Base-by-base conservation (phyloP, 2,113 vertebrate genomes). In the Isurus oxyrinchus region DNA sequence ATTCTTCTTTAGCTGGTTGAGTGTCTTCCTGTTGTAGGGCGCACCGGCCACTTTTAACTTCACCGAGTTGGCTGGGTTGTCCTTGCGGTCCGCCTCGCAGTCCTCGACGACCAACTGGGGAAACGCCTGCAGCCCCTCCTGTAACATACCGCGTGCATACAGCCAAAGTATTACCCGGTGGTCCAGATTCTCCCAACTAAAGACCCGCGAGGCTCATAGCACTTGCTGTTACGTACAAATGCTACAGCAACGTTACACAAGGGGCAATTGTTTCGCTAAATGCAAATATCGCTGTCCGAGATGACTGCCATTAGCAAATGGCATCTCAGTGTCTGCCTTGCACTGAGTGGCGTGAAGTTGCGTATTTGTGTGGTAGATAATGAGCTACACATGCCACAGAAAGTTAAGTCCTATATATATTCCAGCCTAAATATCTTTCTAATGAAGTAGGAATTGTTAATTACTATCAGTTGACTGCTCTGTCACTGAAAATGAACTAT, bases 11-110 rank as follows among this genome's bases (percentile, higher is more conserved):
- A 99, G 98, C 96, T 98, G 98, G 98, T 99, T 99, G 97, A 99
- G 98, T 0, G 99, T 99, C 97, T 99, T 99, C 57, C 99, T 98
- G 97, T 99, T 99, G 97, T 99, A 99, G 91, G 98, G 98, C 13
- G 99, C 98, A 16, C 99, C 99, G 0, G 98, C 98, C 0, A 99
- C 98, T 93, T 98, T 98, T 96, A 99, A 98, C 97, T 98, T 98
- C 96, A 99, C 98, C 0, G 97, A 97, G 69, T 97, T 98, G 5
- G 98, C 97, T 0, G 90, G 90, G 90, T 21, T 63, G 6, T 63
- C n/a, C 90, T 63, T 94, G 90, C 61, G 90, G 0, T 94, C 90
- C 4, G 35, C 59, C 49, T 98, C 98, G 97, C 98, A 97, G 19
- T 98, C 97, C 91, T 98, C 98, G 0, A 98, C 97, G 0, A 98